Conservation (phyloP, 2,888 invertebrate genomes). For the Macrosiphum euphorbiae region DNA sequence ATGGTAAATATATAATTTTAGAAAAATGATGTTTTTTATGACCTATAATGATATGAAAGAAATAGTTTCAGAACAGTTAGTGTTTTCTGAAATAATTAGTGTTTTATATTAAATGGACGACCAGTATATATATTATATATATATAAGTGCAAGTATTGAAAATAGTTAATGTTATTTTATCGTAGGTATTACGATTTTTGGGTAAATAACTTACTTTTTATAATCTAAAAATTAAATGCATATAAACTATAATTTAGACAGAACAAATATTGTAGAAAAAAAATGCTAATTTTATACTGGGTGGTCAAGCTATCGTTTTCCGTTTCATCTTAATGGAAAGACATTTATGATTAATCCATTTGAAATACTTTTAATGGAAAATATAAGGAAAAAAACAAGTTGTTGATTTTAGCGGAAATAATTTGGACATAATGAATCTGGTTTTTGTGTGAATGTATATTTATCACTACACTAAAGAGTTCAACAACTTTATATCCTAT, state of each 20-base stretch:
- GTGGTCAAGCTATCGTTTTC: constrained; percentile 10
- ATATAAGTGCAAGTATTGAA: not conserved
- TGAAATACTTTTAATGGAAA: constrained; percentile 10
- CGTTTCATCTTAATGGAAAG: not conserved
- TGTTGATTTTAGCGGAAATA: not conserved
- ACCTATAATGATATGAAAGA: not conserved
- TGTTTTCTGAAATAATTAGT: not conserved
- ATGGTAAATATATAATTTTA: too few species aligned
- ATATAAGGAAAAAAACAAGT: not conserved
- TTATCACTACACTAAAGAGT: constrained; percentile 36
- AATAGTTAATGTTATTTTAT: not conserved
- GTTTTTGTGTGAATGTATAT: constrained; percentile 7
- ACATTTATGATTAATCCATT: not conserved
- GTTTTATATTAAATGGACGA: not conserved
- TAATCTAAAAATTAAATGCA: not conserved
- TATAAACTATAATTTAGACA: not conserved
- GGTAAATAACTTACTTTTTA: not conserved
- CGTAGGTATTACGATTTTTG: not conserved
- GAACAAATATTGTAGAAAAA: not conserved
- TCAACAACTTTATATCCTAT: constrained; percentile 27
- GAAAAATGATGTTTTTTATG: too few species aligned
- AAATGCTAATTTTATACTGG: constrained; percentile 20
- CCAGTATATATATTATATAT: not conserved
- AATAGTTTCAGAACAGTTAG: not conserved
- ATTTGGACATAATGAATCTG: constrained; percentile 18